Conservation (phyloP, 2,888 invertebrate genomes). For the Leptinotarsa peninsularis region DNA sequence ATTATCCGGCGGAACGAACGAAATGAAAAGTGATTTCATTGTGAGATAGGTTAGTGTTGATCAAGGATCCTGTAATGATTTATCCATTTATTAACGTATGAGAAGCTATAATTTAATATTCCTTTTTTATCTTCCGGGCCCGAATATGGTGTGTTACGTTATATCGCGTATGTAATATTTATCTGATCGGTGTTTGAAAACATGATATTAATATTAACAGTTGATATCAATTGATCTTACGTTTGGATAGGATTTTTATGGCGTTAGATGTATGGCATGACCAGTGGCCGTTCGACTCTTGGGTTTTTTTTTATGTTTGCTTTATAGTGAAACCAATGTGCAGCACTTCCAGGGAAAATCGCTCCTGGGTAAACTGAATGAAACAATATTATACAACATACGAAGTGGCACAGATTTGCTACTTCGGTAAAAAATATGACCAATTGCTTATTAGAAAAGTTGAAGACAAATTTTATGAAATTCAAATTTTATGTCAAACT, state of each 20-base stretch:
- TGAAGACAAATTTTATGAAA: no score
- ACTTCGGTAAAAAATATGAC: no score
- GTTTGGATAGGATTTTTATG: neutral
- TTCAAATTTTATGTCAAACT: no score
- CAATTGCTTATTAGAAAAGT: no score
- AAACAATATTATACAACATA: no score
- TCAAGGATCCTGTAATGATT: conserved; percentile 4
- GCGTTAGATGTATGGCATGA: no score
- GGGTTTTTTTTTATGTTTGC: no score
- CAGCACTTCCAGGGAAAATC: no score
- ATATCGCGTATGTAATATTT: conserved; percentile 3
- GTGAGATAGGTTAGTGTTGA: conserved; percentile 2
- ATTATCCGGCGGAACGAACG: conserved; percentile 12
- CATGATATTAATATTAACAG: neutral
- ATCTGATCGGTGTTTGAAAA: neutral
- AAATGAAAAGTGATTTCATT: conserved; percentile 10
- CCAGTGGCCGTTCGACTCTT: no score
- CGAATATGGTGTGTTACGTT: neutral
- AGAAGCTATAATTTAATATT: conserved; percentile 4
- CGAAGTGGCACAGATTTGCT: no score
- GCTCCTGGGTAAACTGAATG: no score
- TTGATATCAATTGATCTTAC: neutral
- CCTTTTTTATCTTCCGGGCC: neutral
- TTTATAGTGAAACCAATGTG: no score
- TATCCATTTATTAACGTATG: neutral